These are phyloP conservation scores for Brachymystax lenok DNA, from an alignment of 2,797 vertebrate species.

Conservation along the genomic window DNA sequence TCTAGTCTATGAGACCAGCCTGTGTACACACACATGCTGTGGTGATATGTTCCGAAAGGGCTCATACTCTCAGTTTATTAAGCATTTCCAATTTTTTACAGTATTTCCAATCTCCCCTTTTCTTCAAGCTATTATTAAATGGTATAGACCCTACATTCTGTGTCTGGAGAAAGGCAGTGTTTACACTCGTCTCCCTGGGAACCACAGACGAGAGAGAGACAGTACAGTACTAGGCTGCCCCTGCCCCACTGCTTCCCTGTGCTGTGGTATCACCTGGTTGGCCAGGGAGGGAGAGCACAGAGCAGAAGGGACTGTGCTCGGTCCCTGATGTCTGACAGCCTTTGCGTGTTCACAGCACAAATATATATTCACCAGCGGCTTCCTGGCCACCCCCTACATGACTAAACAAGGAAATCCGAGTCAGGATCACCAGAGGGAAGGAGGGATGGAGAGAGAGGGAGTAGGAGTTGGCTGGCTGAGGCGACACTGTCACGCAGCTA, in stretches of 20 bases:
- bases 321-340: slow-evolving; percentile 31
- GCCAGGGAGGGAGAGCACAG: not conserved
- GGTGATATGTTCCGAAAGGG: not conserved
- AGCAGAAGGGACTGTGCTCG: not conserved
- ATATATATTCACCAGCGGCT: slow-evolving; percentile 45
- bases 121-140: not conserved
- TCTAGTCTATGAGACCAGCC: no score
- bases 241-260: not conserved
- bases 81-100: no score
- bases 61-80: not conserved
- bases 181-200: not conserved
- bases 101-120: not conserved
- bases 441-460: slow-evolving; percentile 35
- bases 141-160: not conserved
- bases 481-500: slow-evolving; percentile 74
- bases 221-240: not conserved
- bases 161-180: not conserved
- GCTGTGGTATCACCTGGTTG: not conserved
- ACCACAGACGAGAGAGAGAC: not conserved
- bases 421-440: slow-evolving; percentile 54
- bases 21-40: slow-evolving; percentile 7
- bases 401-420: slow-evolving; percentile 52
- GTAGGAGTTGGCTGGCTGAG: not conserved
- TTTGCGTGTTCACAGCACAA: slow-evolving; percentile 59
- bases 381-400: slow-evolving; percentile 16